These are phyloP conservation scores for Bradysia coprophila DNA, from an alignment of 1,140 invertebrate genomes.

Conservation along the genomic window DNA sequence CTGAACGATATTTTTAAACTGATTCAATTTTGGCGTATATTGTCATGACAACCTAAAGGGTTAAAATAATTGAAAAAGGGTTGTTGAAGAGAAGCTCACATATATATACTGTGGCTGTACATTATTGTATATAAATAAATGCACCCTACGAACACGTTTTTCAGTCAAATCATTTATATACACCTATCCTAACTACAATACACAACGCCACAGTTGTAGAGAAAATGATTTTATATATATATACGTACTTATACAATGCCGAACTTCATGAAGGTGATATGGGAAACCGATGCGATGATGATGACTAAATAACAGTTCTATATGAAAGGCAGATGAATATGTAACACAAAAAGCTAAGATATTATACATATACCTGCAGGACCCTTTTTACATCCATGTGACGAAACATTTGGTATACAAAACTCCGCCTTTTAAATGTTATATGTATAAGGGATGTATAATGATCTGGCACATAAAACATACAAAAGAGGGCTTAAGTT, in stretches of 20 bases:
- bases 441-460: no score
- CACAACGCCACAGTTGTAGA: no score
- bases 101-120: no score
- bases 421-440: not conserved
- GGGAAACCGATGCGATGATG: no score
- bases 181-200: no score
- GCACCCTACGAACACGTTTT: not conserved
- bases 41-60: not conserved
- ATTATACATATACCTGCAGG: no score
- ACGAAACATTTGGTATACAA: no score
- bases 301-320: not conserved
- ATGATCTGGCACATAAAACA: no score
- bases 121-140: not conserved
- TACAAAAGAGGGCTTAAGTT: not conserved
- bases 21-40: not conserved
- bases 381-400: no score
- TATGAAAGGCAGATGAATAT: not conserved
- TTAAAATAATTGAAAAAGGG: not conserved
- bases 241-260: not conserved
- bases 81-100: no score
- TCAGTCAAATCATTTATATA: not conserved
- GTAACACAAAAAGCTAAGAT: no score
- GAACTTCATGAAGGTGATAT: not conserved
- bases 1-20: not conserved
- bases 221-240: not conserved